Percentiles rank a stretch among this genome's conserved stretches.
These are phyloP conservation scores for Whitmania pigra DNA, from an alignment of 1,140 invertebrate species.

Conservation along the genomic window DNA sequence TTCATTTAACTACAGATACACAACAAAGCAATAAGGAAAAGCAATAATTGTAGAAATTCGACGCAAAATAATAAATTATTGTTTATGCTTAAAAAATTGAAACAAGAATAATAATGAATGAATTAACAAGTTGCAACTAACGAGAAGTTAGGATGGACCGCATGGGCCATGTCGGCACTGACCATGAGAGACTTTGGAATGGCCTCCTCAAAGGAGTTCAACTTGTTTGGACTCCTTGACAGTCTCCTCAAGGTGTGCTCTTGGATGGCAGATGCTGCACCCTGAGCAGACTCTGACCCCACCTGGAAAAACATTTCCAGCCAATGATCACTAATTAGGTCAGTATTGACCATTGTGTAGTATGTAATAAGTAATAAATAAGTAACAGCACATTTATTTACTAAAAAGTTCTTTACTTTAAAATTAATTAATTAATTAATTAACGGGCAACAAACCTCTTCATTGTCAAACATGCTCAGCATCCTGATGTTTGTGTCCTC, in stretches of 20 bases:
- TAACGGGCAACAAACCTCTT: constrained; percentile 36
- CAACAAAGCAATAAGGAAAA: too few species aligned
- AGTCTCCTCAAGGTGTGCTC: constrained; percentile 42
- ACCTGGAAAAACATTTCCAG: constrained; percentile 28
- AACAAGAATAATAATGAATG: not conserved
- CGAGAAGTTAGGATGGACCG: constrained; percentile 45
- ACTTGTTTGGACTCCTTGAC: constrained; percentile 25
- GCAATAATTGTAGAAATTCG: too few species aligned
- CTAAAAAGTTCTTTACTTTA: too few species aligned
- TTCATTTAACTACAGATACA: too few species aligned
- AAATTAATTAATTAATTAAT: too few species aligned
- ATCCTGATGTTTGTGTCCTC: constrained; percentile 43
- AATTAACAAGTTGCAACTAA: constrained; percentile 23
- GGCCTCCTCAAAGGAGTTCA: constrained; percentile 37
- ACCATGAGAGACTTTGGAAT: constrained; percentile 40
- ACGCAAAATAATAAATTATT: too few species aligned
- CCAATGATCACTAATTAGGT: too few species aligned
- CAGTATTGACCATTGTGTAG: too few species aligned
- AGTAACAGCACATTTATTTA: too few species aligned
- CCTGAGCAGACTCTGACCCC: constrained; percentile 40
- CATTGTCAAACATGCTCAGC: constrained; percentile 46
- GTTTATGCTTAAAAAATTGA: too few species aligned
- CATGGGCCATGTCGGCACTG: constrained; percentile 46
- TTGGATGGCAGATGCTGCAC: constrained; percentile 39
- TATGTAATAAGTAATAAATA: too few species aligned